These are phyloP conservation scores for Dendrophyllia cribrosa DNA, from an alignment of 64 coral and sea anemone genomes.

Conservation along the genomic window DNA sequence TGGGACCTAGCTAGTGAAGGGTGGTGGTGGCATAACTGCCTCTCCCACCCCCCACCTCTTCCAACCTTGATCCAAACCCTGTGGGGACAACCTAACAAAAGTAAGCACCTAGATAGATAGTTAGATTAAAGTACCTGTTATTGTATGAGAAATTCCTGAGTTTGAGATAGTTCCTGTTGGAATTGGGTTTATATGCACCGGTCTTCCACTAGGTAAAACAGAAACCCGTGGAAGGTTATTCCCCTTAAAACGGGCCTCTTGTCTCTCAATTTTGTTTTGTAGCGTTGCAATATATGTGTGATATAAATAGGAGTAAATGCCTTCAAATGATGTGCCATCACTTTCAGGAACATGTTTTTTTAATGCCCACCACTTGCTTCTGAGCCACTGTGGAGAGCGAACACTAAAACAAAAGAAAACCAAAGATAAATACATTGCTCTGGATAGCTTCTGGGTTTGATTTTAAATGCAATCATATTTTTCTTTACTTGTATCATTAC, in stretches of 20 bases:
- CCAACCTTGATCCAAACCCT: too few relatives aligned
- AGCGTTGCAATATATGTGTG: conserved; percentile 81
- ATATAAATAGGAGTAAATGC: conserved; percentile 70
- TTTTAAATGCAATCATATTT: too few relatives aligned
- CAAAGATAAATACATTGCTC: not conserved
- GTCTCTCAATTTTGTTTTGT: conserved; percentile 88
- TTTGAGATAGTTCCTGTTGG: conserved; percentile 31
- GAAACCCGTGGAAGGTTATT: conserved; percentile 40
- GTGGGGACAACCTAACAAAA: too few relatives aligned
- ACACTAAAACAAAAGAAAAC: conserved; percentile 59
- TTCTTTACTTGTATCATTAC: too few relatives aligned
- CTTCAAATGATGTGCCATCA: conserved; percentile 59
- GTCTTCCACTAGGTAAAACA: not conserved
- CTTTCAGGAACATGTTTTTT: conserved; percentile 94
- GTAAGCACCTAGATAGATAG: not conserved
- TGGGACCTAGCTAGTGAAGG: too few relatives aligned
- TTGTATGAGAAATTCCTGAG: conserved; percentile 86
- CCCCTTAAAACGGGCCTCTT: conserved; percentile 84
- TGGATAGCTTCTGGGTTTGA: not conserved
- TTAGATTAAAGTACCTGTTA: conserved; percentile 72
- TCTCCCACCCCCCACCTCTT: too few relatives aligned
- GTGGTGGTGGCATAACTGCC: too few relatives aligned
- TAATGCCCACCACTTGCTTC: conserved; percentile 98
- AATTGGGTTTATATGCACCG: conserved; percentile 16
- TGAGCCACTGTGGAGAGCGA: conserved; percentile 95